Evolutionary conservation across 2,888 invertebrate genomes (phyloP).

Genomic region (Cyrtodaria siliqua): DNA sequence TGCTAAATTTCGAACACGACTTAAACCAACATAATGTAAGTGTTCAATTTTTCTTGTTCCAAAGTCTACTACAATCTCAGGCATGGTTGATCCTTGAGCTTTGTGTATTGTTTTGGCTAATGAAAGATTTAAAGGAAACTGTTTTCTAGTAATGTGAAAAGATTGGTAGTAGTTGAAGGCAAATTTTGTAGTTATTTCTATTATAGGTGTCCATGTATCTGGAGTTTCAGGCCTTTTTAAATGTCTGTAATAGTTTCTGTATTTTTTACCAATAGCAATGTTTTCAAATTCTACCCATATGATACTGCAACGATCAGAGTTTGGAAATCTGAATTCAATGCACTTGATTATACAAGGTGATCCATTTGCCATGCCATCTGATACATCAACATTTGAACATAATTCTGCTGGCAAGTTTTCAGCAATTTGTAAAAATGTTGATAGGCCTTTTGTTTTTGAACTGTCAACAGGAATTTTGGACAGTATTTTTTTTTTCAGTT

Average conservation of each 20-base stretch:
- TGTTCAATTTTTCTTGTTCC: too few species aligned
- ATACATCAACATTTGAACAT: background rate
- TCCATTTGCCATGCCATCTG: constrained; percentile 13
- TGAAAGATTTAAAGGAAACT: too few species aligned
- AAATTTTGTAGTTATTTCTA: too few species aligned
- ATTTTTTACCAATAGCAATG: background rate
- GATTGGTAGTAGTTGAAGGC: too few species aligned
- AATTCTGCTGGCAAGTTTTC: constrained; percentile 1
- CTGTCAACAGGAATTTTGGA: background rate
- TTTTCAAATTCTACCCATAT: background rate
- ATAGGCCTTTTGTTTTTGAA: background rate
- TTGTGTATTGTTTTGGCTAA: too few species aligned
- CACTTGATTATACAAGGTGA: background rate
- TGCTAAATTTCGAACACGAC: too few species aligned
- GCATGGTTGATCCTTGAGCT: too few species aligned
- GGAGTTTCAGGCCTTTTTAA: background rate
- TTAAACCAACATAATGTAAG: too few species aligned
- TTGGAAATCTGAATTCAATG: background rate
- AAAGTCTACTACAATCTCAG: too few species aligned
- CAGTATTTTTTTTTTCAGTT: too few species aligned
- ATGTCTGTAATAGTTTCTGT: too few species aligned
- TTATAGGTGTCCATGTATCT: constrained; percentile 2
- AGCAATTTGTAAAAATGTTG: background rate
- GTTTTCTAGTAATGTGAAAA: too few species aligned
- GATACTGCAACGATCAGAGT: background rate